Conservation (phyloP, 2,113 vertebrate species). For the Etheostoma spectabile region DNA sequence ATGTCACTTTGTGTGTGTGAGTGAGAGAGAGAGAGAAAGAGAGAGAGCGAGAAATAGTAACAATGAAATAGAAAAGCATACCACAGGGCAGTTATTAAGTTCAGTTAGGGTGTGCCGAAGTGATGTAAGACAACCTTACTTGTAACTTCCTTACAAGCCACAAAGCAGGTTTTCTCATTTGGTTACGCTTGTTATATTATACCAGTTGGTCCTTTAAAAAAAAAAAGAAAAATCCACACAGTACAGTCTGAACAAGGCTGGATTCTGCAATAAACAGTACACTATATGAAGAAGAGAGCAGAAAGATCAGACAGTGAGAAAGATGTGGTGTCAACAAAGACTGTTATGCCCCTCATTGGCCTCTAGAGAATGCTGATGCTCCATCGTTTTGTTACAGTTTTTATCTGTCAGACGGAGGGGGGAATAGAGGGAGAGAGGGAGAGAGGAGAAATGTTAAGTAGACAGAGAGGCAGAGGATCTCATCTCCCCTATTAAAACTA, state of each 20-base stretch:
- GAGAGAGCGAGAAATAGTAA: neutral
- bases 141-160: neutral
- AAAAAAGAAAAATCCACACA: slow-evolving; percentile 3
- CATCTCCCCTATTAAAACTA: slow-evolving; percentile 45
- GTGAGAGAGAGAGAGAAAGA: neutral
- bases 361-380: slow-evolving; percentile 79
- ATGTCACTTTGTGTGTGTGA: neutral
- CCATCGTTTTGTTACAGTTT: slow-evolving; percentile 48
- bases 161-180: slow-evolving; percentile 11
- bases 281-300: slow-evolving; percentile 18
- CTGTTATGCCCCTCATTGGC: slow-evolving; percentile 54
- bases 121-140: neutral
- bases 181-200: neutral
- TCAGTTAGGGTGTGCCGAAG: slow-evolving; percentile 31
- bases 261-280: slow-evolving; percentile 41
- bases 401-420: neutral
- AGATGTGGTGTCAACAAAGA: slow-evolving; percentile 28
- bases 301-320: slow-evolving; percentile 35
- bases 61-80: neutral
- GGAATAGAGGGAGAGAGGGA: neutral
- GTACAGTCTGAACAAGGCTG: slow-evolving; percentile 23
- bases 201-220: slow-evolving; percentile 1
- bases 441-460: slow-evolving; percentile 35
- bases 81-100: neutral
- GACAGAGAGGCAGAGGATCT: slow-evolving; percentile 42